Percentiles rank a stretch among this genome's conserved stretches.
Evolutionary conservation across 2,113 vertebrate genomes (phyloP).

Genomic region (Bubo bubo): DNA sequence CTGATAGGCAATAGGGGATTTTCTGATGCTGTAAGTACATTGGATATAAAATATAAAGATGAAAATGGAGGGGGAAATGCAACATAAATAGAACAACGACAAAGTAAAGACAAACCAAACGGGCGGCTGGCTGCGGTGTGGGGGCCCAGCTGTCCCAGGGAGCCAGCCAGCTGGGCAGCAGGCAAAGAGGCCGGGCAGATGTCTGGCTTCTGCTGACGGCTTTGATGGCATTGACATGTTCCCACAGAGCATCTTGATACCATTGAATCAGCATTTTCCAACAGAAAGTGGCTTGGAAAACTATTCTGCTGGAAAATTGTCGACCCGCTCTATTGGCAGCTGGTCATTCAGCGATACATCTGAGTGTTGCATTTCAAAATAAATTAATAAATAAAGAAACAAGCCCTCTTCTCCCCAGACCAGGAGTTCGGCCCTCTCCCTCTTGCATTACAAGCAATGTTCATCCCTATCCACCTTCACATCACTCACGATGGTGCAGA

Average conservation of each 20-base stretch:
- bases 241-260: conserved; percentile 1
- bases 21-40: not conserved
- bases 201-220: conserved; percentile 22
- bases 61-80: not conserved
- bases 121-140: not conserved
- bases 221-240: conserved; percentile 1
- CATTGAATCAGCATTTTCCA: not conserved
- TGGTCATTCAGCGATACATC: not conserved
- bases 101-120: not conserved
- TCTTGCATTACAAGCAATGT: not conserved
- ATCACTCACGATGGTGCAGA: not conserved
- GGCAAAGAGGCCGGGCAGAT: conserved; percentile 26
- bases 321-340: not conserved
- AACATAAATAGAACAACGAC: not conserved
- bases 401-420: not conserved
- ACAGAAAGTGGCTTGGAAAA: not conserved
- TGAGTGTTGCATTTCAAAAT: not conserved
- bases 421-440: accelerated
- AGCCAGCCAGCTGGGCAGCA: conserved; percentile 46
- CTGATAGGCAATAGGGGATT: not conserved
- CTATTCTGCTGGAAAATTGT: not conserved
- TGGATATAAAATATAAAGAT: not conserved
- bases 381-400: not conserved
- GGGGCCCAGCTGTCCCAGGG: conserved; percentile 29
- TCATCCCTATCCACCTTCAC: not conserved